Base-by-base conservation (phyloP, 2,113 vertebrate genomes). In the Varanus komodoensis region DNA sequence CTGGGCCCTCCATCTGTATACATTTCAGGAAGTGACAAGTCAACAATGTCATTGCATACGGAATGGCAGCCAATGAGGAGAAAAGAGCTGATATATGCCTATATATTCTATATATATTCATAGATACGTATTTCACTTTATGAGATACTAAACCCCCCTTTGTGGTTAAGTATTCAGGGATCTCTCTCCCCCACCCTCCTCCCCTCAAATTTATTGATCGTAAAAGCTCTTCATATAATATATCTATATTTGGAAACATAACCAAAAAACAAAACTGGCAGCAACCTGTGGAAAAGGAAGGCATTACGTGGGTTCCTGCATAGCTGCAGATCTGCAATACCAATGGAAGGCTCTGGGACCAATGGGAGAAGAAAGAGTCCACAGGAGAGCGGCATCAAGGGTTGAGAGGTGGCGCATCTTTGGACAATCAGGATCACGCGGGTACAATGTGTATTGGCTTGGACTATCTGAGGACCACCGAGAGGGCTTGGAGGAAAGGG, bases 101-200 rank as follows among this genome's bases (percentile, higher is more conserved):
- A 88, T 92, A 94, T 93, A 94, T 61, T 84, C 82, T 90, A 85
- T 69, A 80, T 92, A 94, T 90, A 90, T 61, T 75, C 89, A 67
- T 93, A 93, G 87, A 93, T 92, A 94, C 0, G 83, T 34, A 25
- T 71, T 69, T 87, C 74, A n/a, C 34, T 82, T 71, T 88, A 91
- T 91, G 91, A 95, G 93, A 93, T 94, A 95, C 92, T 90, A 88
- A 93, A 84, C 87, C 82, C 79, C 38, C 61, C 57, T 69, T 57
- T 71, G 80, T 29, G 54, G 92, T 75, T 32, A 93, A 79, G 84
- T 68, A 84, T 79, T 85, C 71, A 2, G 38, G 75, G 48, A 57
- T 71, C 67, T 92, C 67, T 27, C 32, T 11, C 78, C 57, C 84
- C 88, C 83, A 68, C 91, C 84, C 89, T 93, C 88, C 91, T 89